phyloP scores from a whole-genome alignment of 2,888 invertebrate genomes.

The Diplazon laetatorius region DNA sequence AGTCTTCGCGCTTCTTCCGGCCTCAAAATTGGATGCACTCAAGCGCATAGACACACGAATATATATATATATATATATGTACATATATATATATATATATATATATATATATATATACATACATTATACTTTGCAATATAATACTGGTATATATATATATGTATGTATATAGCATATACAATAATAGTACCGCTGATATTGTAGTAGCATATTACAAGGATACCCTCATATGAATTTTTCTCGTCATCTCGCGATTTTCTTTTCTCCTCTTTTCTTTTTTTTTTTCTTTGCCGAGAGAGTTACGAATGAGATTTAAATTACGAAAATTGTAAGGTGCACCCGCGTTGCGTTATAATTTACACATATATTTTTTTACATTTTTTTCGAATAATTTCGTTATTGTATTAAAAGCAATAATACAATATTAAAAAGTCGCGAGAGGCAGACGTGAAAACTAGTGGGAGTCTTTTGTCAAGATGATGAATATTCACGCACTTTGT shows the following conservation, averaged over 20 bases:
- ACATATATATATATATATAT: background rate
- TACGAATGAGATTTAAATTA: background rate
- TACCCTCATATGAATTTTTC: background rate
- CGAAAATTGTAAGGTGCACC: too few species aligned
- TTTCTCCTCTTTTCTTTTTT: background rate
- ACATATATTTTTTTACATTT: too few species aligned
- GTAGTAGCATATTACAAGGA: background rate
- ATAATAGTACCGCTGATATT: conserved; percentile 8
- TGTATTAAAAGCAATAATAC: too few species aligned
- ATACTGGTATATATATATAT: background rate
- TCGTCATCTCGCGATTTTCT: background rate
- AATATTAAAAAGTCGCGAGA: too few species aligned
- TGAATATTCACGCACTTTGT: too few species aligned
- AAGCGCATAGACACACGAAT: conserved; percentile 51
- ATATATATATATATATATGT: conserved; percentile 34
- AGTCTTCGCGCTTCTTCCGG: conserved; percentile 44
- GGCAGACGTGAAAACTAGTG: too few species aligned
- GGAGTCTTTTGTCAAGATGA: too few species aligned
- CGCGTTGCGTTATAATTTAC: too few species aligned
- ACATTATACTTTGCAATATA: conserved; percentile 1
- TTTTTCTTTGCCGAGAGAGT: background rate
- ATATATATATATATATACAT: conserved; percentile 31
- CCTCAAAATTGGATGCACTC: conserved; percentile 59
- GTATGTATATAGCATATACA: background rate
- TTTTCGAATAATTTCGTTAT: too few species aligned